Evolutionary conservation across 2,113 vertebrate species (phyloP).

Genomic region (Gulo gulo): DNA sequence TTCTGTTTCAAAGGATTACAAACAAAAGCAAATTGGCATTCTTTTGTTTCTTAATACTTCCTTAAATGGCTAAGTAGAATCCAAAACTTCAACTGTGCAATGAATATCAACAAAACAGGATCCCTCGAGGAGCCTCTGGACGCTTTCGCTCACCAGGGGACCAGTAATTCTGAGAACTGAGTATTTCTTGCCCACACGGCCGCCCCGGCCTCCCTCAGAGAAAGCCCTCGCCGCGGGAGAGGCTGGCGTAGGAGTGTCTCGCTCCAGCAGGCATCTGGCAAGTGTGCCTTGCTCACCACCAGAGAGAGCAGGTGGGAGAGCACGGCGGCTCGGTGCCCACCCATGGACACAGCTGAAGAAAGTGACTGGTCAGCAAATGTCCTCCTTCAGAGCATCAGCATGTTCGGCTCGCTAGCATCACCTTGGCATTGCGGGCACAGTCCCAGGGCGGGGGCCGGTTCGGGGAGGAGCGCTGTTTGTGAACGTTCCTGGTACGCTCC

Average conservation of each 20-base stretch:
- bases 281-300: background rate
- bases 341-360: background rate
- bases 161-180: background rate
- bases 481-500: background rate
- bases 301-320: background rate
- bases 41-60: background rate
- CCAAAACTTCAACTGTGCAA: background rate
- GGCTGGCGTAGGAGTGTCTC: background rate
- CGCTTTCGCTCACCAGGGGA: background rate
- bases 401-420: no score
- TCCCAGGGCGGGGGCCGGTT: background rate
- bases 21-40: background rate
- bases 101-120: background rate
- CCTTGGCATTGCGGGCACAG: no score
- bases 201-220: background rate
- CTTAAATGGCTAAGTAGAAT: background rate
- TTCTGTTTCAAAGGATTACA: background rate
- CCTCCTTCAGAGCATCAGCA: background rate
- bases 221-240: background rate
- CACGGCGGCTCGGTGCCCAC: background rate
- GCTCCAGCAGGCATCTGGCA: background rate
- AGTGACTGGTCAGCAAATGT: background rate
- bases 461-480: background rate
- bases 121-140: background rate
- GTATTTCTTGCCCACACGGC: background rate